Conservation (phyloP, 37 sponge, comb jelly and placozoan species). For the Spongia lamella region DNA sequence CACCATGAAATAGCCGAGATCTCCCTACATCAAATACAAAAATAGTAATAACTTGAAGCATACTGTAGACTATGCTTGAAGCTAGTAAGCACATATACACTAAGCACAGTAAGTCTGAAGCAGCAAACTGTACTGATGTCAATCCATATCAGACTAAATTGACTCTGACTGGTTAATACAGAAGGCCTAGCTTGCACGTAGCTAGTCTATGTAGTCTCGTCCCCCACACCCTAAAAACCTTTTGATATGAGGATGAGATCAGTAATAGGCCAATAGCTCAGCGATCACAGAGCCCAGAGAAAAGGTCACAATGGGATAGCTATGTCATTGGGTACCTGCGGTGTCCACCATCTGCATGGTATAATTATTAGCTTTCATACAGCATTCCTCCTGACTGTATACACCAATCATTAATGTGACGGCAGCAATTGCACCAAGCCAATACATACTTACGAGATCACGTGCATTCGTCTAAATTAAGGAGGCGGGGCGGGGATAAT, state of each 20-base stretch:
- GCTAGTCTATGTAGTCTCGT: background rate
- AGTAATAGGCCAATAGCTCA: no score
- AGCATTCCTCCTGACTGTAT: constrained; percentile 12
- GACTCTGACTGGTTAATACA: background rate
- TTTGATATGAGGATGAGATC: no score
- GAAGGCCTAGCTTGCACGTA: no score
- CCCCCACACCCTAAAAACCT: no score
- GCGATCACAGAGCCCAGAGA: no score
- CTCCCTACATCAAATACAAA: constrained; percentile 25
- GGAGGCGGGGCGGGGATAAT: no score
- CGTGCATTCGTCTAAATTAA: no score
- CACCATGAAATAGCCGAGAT: constrained; percentile 63
- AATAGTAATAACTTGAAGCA: background rate
- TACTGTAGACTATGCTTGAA: background rate
- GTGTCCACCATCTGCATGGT: constrained; percentile 27
- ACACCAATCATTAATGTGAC: no score
- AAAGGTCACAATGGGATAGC: no score
- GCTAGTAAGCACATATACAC: background rate
- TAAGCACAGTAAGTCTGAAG: background rate
- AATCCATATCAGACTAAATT: background rate
- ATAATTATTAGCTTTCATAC: constrained; percentile 21
- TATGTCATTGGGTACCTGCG: background rate
- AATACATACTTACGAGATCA: no score
- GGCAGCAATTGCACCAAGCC: no score
- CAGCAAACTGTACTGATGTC: background rate